Conservation (phyloP, 1,140 invertebrate genomes). For the Geopemphigus sp. region DNA sequence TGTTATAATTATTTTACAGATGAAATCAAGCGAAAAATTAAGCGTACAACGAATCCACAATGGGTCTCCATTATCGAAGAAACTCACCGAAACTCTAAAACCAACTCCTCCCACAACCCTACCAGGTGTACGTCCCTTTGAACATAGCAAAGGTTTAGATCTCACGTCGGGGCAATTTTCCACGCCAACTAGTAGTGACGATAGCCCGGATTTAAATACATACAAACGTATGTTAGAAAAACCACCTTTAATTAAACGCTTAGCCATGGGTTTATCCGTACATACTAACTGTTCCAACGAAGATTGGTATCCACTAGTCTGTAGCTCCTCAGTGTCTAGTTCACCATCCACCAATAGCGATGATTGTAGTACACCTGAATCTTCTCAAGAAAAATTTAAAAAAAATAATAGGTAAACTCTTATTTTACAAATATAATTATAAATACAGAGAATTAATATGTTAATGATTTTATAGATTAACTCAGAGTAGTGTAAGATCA, state of each 20-base stretch:
- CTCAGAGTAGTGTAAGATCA: not conserved
- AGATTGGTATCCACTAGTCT: conserved; percentile 48
- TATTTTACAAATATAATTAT: not conserved
- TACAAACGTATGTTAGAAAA: conserved; percentile 77
- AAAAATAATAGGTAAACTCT: conserved; percentile 59
- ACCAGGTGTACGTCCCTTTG: conserved; percentile 34
- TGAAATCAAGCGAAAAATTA: conserved; percentile 32
- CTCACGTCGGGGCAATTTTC: conserved; percentile 34
- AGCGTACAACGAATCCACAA: conserved; percentile 32
- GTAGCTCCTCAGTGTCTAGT: conserved; percentile 42
- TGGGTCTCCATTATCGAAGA: conserved; percentile 28
- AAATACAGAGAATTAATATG: not conserved
- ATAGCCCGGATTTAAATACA: conserved; percentile 82
- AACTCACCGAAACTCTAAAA: not conserved
- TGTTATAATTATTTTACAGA: conserved; percentile 16
- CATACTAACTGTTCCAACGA: conserved; percentile 53
- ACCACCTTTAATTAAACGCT: conserved; percentile 75
- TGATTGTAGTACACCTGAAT: conserved; percentile 53
- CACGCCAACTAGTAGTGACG: conserved; percentile 78
- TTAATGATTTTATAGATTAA: conserved; percentile 16
- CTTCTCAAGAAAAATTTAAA: conserved; percentile 58
- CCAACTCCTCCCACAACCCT: conserved; percentile 20
- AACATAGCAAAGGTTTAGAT: conserved; percentile 31
- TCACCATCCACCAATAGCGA: conserved; percentile 41
- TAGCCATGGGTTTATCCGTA: conserved; percentile 66